Evolutionary conservation across 2,888 invertebrate genomes (phyloP).

Genomic region (Chrysina gloriosa): DNA sequence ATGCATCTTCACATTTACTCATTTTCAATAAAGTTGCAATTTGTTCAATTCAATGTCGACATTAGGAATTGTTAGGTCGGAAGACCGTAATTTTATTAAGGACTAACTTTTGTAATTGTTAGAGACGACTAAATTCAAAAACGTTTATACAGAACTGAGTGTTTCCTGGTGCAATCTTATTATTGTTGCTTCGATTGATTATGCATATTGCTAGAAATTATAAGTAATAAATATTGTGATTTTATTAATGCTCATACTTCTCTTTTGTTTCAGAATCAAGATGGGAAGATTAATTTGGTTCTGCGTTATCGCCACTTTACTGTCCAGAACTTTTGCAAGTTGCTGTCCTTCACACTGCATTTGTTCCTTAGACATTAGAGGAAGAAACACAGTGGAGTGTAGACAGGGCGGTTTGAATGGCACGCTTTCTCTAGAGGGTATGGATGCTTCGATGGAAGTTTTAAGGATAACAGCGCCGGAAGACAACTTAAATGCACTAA

Average conservation of each 20-base stretch:
- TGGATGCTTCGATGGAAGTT: slow-evolving; percentile 71
- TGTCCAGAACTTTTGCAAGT: slow-evolving; percentile 49
- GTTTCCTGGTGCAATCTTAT: too few species aligned
- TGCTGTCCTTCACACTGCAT: slow-evolving; percentile 79
- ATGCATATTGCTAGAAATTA: too few species aligned
- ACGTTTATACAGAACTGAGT: too few species aligned
- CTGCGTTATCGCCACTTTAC: slow-evolving; percentile 43
- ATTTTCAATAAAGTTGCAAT: too few species aligned
- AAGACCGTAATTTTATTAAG: too few species aligned
- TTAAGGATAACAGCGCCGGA: slow-evolving; percentile 77
- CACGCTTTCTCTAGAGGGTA: slow-evolving; percentile 71
- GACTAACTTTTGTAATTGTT: too few species aligned
- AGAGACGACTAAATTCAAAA: too few species aligned
- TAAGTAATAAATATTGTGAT: too few species aligned
- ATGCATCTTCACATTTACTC: too few species aligned
- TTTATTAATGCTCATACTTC: not conserved
- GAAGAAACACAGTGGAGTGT: slow-evolving; percentile 71
- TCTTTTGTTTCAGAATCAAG: slow-evolving; percentile 47
- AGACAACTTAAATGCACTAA: slow-evolving; percentile 71
- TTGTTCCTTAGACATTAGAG: slow-evolving; percentile 70
- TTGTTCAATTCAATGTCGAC: too few species aligned
- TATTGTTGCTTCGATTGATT: too few species aligned
- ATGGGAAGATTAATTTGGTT: slow-evolving; percentile 45
- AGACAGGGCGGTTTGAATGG: slow-evolving; percentile 72
- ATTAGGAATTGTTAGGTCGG: too few species aligned